Base-by-base conservation (phyloP, 2,888 invertebrate genomes). In the Eilema griseolum region DNA sequence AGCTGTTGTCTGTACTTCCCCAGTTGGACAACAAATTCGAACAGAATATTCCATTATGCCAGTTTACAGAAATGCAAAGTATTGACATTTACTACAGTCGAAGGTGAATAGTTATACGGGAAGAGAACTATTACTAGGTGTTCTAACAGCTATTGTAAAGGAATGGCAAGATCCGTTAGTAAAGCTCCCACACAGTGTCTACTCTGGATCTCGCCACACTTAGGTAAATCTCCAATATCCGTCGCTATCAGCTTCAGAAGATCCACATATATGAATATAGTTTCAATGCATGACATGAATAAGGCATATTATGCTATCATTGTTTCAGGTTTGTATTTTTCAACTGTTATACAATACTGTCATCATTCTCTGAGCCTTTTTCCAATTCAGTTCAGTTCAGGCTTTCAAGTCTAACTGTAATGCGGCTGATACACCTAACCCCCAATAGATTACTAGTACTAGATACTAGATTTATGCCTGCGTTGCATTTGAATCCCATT, bases 171-270 rank as follows among this genome's bases (percentile, higher is more conserved):
- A 85, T 86, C 85, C 84, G 84, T 85, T 85, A 84, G 84, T 86
- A 89, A 88, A 89, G 88, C 89, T 89, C 83, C 84, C 84, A 85
- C 86, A 89, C 86, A 90, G 91, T 91, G 88, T 90, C 89, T 90
- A 87, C 85, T 78, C 85, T 88, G 90, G 91, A 91, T 92, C 89
- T 89, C 88, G 88, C 89, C 88, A 92, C 90, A 91, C 90, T 93
- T 92, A 91, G 90, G 89, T 91, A 92, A 92, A 94, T 93, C 93
- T 91, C 88, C 90, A 92, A 93, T 92, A 93, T 92, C 93, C 92
- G 90, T 84, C 85, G 85, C 88, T 88, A 90, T 89, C 89, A 87
- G 85, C 88, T 89, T 86, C 86, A 81, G 81, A 87, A 89, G 88
- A 88, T 85, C 84, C 85, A 87, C 84, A 81, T 83, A 81, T 81